Evolutionary conservation across 1,140 invertebrate genomes (phyloP).

Genomic region (Euwallacea fornicatus): DNA sequence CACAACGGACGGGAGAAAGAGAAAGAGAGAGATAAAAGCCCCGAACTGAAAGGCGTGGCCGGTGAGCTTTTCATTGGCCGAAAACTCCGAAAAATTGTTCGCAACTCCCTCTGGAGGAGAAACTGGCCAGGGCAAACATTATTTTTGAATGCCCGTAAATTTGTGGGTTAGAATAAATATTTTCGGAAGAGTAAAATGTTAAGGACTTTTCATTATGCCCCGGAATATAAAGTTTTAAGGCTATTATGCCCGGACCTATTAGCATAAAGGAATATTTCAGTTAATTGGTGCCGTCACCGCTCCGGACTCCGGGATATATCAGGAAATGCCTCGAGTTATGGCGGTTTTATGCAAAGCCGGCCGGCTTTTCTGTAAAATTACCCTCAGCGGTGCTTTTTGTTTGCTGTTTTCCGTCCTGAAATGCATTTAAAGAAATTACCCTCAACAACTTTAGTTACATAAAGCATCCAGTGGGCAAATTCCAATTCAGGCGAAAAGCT

Average conservation of each 20-base stretch:
- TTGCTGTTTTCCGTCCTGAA: neutral
- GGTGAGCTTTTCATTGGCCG: constrained; percentile 53
- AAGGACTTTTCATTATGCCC: constrained; percentile 55
- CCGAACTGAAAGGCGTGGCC: constrained; percentile 45
- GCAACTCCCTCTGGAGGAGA: constrained; percentile 49
- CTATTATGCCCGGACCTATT: constrained; percentile 51
- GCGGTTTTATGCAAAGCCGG: constrained; percentile 46
- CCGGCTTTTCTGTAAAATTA: constrained; percentile 38
- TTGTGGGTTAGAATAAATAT: constrained; percentile 55
- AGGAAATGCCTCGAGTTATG: constrained; percentile 47
- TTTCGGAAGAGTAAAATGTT: constrained; percentile 55
- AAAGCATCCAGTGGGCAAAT: too few relatives aligned
- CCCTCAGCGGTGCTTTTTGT: constrained; percentile 32
- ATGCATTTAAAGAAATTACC: constrained; percentile 14
- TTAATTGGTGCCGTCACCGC: constrained; percentile 50
- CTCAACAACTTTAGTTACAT: too few relatives aligned
- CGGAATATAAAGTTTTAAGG: constrained; percentile 53
- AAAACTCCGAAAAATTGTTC: constrained; percentile 52
- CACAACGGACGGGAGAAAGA: constrained; percentile 10
- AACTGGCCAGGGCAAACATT: constrained; percentile 52
- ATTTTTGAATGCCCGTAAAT: constrained; percentile 56
- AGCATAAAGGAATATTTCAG: constrained; percentile 53
- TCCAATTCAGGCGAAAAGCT: too few relatives aligned
- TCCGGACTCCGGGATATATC: constrained; percentile 41
- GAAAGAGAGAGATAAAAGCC: constrained; percentile 47